A percentile compares a stretch with the other conserved stretches of the same genome.
Conservation (phyloP, 2,113 vertebrate species). For the Pavo muticus region DNA sequence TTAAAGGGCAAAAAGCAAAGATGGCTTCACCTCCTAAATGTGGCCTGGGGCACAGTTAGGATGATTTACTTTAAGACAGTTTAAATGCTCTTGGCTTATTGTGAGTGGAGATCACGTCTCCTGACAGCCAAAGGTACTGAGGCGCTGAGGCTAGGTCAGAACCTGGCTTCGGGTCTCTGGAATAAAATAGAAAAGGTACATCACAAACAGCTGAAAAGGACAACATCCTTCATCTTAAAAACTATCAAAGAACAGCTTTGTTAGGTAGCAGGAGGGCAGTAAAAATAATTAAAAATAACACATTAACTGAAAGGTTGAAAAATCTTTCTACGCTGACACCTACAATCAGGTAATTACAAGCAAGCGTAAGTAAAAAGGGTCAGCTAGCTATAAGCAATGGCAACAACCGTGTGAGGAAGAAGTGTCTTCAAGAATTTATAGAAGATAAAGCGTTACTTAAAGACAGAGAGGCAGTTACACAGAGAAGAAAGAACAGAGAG, state of each 20-base stretch:
- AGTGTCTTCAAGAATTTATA: not conserved
- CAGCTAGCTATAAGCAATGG: not conserved
- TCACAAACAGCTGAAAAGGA: not conserved
- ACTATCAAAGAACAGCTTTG: not conserved
- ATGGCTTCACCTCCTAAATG: constrained; percentile 32
- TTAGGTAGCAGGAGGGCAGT: not conserved
- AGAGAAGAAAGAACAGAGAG: not conserved
- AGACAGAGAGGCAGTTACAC: not conserved
- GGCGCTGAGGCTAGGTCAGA: constrained; percentile 16
- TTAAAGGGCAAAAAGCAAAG: constrained; percentile 48
- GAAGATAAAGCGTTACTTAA: not conserved
- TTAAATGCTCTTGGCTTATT: constrained; percentile 40
- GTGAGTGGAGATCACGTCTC: not conserved
- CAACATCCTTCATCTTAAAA: not conserved
- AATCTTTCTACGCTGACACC: not conserved
- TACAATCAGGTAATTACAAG: not conserved
- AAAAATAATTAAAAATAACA: not conserved
- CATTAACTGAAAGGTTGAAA: not conserved
- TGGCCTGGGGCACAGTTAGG: constrained; percentile 45
- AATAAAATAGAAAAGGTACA: not conserved
- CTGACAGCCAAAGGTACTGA: constrained; percentile 8
- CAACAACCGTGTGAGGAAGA: not conserved
- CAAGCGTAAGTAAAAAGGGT: not conserved
- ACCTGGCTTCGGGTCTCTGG: not conserved
- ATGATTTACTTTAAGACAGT: constrained; percentile 53